Evolutionary conservation across 1,140 invertebrate species (phyloP).

Genomic region (Listronotus oregonensis): DNA sequence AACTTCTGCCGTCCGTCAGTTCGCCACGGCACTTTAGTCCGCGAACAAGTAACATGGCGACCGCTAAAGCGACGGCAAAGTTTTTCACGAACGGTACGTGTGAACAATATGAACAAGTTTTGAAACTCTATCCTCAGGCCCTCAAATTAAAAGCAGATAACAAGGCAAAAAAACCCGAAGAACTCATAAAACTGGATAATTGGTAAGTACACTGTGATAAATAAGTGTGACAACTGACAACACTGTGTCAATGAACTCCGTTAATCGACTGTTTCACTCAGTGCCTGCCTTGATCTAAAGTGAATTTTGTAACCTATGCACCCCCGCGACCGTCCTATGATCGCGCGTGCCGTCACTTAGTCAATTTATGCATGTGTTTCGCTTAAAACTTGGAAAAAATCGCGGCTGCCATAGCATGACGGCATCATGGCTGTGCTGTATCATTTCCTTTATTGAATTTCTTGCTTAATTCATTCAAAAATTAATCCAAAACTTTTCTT

Average conservation of each 20-base stretch:
- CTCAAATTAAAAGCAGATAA: constrained; percentile 83
- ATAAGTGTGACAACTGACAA: constrained; percentile 34
- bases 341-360: constrained; percentile 17
- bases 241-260: constrained; percentile 59
- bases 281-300: constrained; percentile 27
- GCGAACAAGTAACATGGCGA: constrained; percentile 66
- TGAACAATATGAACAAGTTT: constrained; percentile 84
- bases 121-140: constrained; percentile 86
- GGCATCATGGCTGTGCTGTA: constrained; percentile 47
- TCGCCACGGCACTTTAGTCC: constrained; percentile 30
- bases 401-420: constrained; percentile 34
- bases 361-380: constrained; percentile 13
- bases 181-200: constrained; percentile 90
- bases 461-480: constrained; percentile 9
- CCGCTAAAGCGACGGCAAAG: constrained; percentile 83
- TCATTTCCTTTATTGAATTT: constrained; percentile 28
- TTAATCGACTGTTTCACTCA: constrained; percentile 26
- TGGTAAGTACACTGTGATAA: constrained; percentile 74
- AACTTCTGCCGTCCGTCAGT: constrained; percentile 22
- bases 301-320: constrained; percentile 56
- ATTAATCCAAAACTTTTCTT: background rate
- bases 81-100: constrained; percentile 88
- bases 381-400: constrained; percentile 26
- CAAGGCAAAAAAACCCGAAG: constrained; percentile 88
- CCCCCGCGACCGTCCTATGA: constrained; percentile 49